Conservation (phyloP, 2,888 invertebrate species). For the Nyleta sp. region DNA sequence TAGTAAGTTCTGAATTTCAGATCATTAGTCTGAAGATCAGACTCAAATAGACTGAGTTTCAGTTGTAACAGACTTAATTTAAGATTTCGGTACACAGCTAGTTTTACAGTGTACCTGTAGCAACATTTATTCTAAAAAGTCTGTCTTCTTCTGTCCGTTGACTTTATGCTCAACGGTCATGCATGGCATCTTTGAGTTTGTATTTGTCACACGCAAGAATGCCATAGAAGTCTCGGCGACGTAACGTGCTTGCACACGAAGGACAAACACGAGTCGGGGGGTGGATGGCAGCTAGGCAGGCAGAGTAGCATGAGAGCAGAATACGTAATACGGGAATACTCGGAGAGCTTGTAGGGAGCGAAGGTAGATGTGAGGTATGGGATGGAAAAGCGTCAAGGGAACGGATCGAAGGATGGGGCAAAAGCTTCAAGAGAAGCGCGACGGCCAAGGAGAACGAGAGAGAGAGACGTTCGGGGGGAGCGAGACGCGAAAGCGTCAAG, state of each 20-base stretch:
- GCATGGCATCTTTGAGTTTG: slow-evolving; percentile 71
- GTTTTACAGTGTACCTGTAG: not conserved
- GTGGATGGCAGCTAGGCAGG: slow-evolving; percentile 71
- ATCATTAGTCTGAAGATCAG: too few relatives aligned
- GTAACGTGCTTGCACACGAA: slow-evolving; percentile 61
- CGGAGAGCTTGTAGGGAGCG: slow-evolving; percentile 63
- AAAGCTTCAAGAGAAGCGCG: slow-evolving; percentile 57
- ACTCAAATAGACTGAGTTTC: too few relatives aligned
- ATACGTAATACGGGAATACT: slow-evolving; percentile 80
- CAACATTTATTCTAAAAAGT: slow-evolving; percentile 23
- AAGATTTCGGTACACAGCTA: too few relatives aligned
- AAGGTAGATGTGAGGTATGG: slow-evolving; percentile 63
- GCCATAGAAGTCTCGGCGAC: slow-evolving; percentile 68
- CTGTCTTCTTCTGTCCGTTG: slow-evolving; percentile 35
- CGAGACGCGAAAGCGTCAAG: slow-evolving; percentile 60
- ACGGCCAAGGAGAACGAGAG: slow-evolving; percentile 60
- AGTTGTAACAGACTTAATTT: too few relatives aligned
- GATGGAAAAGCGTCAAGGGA: slow-evolving; percentile 70
- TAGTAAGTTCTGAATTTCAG: too few relatives aligned
- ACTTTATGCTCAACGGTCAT: slow-evolving; percentile 47
- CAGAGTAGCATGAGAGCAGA: slow-evolving; percentile 78
- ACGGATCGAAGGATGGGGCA: slow-evolving; percentile 66
- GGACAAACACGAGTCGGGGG: slow-evolving; percentile 71
- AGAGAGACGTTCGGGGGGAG: slow-evolving; percentile 46
- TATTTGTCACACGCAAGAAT: slow-evolving; percentile 79